These are phyloP conservation scores for Centroberyx gerrardi DNA, from an alignment of 2,797 vertebrate species.

Conservation along the genomic window DNA sequence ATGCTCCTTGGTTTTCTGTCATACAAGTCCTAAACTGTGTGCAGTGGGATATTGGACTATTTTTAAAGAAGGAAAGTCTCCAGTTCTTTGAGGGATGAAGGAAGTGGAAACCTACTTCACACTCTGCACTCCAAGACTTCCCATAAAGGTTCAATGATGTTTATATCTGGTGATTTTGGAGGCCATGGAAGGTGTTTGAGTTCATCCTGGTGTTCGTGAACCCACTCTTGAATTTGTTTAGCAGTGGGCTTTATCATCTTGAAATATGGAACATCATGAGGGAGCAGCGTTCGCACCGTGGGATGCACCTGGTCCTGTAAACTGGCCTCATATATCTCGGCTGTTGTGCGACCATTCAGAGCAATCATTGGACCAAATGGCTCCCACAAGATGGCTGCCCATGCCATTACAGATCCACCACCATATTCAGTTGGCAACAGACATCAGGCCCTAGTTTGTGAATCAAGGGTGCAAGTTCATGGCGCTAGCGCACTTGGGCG, in stretches of 20 bases:
- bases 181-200: background rate
- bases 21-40: background rate
- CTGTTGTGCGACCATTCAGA: conserved; percentile 15
- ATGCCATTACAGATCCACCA: background rate
- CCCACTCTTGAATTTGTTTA: background rate
- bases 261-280: conserved; percentile 12
- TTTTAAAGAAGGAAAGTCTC: too few species aligned
- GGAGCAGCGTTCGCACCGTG: conserved; percentile 24
- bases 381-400: conserved; percentile 20
- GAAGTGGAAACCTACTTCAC: too few species aligned
- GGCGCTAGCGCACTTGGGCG: too few species aligned
- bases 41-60: background rate
- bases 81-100: too few species aligned
- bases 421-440: background rate
- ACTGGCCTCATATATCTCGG: conserved; percentile 10
- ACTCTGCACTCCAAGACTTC: too few species aligned
- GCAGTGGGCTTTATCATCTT: conserved; percentile 2
- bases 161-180: too few species aligned
- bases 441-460: conserved; percentile 6
- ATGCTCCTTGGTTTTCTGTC: conserved; percentile 26
- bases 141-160: background rate
- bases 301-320: background rate
- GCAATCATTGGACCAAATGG: conserved; percentile 10
- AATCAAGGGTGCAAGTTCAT: background rate
- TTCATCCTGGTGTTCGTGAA: conserved; percentile 13